These are phyloP conservation scores for Diadema setosum DNA, from an alignment of 35 echinoderm and acorn worm species.

Conservation along the genomic window DNA sequence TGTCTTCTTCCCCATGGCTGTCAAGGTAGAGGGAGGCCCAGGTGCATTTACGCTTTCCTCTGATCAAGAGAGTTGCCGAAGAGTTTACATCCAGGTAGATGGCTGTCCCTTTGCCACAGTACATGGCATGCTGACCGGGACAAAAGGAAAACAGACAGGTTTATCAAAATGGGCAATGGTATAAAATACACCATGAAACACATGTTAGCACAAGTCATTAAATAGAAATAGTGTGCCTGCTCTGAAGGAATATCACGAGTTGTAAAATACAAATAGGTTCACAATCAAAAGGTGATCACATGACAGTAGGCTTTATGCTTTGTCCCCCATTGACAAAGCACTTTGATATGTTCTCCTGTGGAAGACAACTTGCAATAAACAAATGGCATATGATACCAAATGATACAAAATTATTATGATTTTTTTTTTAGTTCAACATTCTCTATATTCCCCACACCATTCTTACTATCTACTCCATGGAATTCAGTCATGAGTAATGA, in stretches of 20 bases:
- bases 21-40: conserved; percentile 93
- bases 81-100: conserved; percentile 80
- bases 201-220: not conserved
- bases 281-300: no score
- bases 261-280: not conserved
- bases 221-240: not conserved
- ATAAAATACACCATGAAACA: no score
- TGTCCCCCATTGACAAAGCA: no score
- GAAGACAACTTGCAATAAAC: no score
- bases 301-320: no score
- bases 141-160: not conserved
- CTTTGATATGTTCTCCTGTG: no score
- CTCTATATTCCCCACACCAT: no score
- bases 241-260: not conserved
- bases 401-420: no score
- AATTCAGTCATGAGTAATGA: no score
- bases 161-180: not conserved
- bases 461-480: no score
- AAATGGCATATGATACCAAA: no score
- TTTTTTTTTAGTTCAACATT: no score
- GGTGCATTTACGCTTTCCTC: conserved; percentile 57
- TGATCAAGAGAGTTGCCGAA: conserved; percentile 53
- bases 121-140: conserved; percentile 52
- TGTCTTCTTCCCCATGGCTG: conserved; percentile 90
- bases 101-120: conserved; percentile 67